Percentiles rank a stretch among this genome's conserved stretches.
These are phyloP conservation scores for Thecocarcelia acutangulata DNA, from an alignment of 2,888 invertebrate species.

Conservation along the genomic window DNA sequence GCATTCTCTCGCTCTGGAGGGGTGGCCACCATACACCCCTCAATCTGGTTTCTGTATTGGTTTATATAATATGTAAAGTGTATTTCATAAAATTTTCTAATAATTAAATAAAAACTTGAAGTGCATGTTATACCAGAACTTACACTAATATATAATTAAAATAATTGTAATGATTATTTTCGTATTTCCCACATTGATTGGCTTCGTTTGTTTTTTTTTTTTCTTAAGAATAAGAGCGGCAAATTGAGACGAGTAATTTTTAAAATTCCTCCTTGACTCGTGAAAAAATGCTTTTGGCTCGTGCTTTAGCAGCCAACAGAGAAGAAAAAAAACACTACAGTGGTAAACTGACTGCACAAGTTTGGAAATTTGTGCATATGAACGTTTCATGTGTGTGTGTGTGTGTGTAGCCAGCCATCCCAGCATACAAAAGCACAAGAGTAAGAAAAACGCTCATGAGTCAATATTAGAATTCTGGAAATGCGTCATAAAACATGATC, in stretches of 20 bases:
- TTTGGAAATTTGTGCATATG: neutral
- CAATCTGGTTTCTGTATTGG: too few relatives aligned
- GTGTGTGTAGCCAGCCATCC: too few relatives aligned
- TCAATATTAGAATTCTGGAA: neutral
- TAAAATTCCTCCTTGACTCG: slow-evolving; percentile 15
- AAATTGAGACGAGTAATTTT: neutral
- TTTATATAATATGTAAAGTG: too few relatives aligned
- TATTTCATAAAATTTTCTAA: too few relatives aligned
- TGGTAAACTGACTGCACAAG: slow-evolving; percentile 9
- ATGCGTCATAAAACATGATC: slow-evolving; percentile 49
- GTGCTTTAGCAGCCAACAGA: slow-evolving; percentile 34
- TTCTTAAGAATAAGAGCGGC: too few relatives aligned
- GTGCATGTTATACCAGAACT: too few relatives aligned
- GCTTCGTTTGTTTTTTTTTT: neutral
- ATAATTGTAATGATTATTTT: neutral
- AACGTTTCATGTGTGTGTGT: neutral
- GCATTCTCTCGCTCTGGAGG: too few relatives aligned
- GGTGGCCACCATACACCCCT: too few relatives aligned
- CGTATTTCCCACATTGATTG: slow-evolving; percentile 24
- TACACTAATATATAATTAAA: too few relatives aligned
- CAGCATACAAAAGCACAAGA: slow-evolving; percentile 7
- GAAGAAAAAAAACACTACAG: slow-evolving; percentile 12
- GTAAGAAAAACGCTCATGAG: neutral
- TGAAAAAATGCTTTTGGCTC: slow-evolving; percentile 46
- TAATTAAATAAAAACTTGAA: too few relatives aligned